Evolutionary conservation across 2,113 vertebrate species (phyloP), one percentile per base, ranked within the genome.

Genomic region (Siniperca knerii): DNA sequence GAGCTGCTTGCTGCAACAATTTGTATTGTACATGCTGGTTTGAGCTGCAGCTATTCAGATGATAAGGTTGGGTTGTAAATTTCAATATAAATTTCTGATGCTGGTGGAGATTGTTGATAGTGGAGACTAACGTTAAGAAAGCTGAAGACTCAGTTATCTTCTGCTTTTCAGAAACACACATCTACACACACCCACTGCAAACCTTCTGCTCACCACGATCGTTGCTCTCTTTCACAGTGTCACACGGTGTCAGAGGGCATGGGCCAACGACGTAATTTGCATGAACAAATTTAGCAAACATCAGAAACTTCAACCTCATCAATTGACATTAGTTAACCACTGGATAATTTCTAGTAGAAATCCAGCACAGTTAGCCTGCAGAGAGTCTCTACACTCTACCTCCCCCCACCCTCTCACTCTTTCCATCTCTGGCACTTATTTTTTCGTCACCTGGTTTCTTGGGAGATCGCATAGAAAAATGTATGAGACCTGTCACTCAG

Each of bases 391-490:
- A 6, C 42, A 9, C 60, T 74, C 75, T 60, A 21, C 64, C 79
- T 57, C 15, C 33, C n/a, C 65, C 11, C 25, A 68, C 54, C 62
- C 48, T 29, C 67, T 68, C 71, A 67, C 68, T 58, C 61, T 55
- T 75, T 80, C 74, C 57, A 54, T 86, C 71, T 35, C 78, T 72
- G 18, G 9, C 64, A n/a, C 80, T 67, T 83, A 44, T 82, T 67
- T 87, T 89, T 75, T 80, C 87, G 85, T 37, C 35, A 77, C 64
- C 62, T 52, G 52, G 33, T 79, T 89, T 86, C 61, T 89, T 42
- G 13, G 52, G 75, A 91, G 68, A 92, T 91, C 83, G 92, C 71
- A 92, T 12, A 76, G 79, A 91, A 91, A 93, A 90, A 93, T 91
- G 68, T 76, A 95, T 88, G n/a, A 91, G 80, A 75, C 23, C 89